These are phyloP conservation scores for Aricia agestis DNA, from an alignment of 1,140 invertebrate genomes.

Conservation along the genomic window DNA sequence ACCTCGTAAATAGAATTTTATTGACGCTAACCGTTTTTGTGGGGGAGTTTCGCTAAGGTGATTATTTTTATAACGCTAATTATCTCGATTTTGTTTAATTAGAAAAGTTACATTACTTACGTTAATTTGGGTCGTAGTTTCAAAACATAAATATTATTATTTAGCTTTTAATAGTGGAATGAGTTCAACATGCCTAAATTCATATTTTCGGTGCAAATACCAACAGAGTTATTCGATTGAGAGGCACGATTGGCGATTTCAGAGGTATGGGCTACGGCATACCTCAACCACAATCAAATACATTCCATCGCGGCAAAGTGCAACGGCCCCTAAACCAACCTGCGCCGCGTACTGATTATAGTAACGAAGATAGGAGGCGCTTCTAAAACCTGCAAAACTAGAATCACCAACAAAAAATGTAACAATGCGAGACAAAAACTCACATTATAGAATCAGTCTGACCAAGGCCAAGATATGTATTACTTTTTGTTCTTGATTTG, in stretches of 20 bases:
- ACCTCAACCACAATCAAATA: slow-evolving; percentile 66
- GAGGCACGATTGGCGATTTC: slow-evolving; percentile 49
- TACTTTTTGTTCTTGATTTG: slow-evolving; percentile 5
- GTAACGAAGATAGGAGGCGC: slow-evolving; percentile 28
- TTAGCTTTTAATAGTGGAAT: too few relatives aligned
- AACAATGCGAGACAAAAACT: slow-evolving; percentile 9
- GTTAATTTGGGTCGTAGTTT: too few relatives aligned
- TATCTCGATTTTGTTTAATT: background rate
- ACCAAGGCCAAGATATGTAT: background rate
- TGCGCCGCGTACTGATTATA: slow-evolving; percentile 56
- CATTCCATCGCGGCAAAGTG: slow-evolving; percentile 62
- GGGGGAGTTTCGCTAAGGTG: background rate
- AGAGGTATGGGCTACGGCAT: slow-evolving; percentile 62
- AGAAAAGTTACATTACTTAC: background rate
- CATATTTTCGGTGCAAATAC: slow-evolving; percentile 13
- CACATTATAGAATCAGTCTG: background rate
- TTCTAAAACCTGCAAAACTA: slow-evolving; percentile 11
- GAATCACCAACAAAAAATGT: slow-evolving; percentile 8
- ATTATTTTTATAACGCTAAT: background rate
- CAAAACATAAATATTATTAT: too few relatives aligned
- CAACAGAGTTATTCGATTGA: slow-evolving; percentile 39
- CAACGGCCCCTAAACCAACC: slow-evolving; percentile 61
- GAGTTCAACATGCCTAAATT: background rate
- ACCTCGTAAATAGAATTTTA: slow-evolving; percentile 15
- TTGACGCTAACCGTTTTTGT: background rate